Base-by-base conservation (phyloP, 2,113 vertebrate genomes). In the Leiothrix lutea region DNA sequence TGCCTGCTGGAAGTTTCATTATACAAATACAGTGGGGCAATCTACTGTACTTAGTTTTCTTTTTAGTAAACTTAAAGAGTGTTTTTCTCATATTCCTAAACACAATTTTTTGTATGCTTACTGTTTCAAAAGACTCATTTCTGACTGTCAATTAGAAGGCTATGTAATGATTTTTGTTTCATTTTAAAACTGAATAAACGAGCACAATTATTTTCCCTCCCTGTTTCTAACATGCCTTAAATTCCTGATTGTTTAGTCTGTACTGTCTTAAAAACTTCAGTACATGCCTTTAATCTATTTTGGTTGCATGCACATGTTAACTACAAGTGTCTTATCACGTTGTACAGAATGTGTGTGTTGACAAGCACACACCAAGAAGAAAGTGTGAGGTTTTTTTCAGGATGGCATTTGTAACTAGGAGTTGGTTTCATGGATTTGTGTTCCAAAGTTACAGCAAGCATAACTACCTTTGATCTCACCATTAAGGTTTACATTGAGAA, bases 211-310 rank as follows among this genome's bases (percentile, higher is more conserved):
- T 87, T 93, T 92, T 94, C 66, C 14, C 45, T 92, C 28, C 60
- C 88, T 66, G 85, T 91, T 93, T 94, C 71, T 92, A 92, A 86
- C 74, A 95, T 78, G 94, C 92, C 94, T 97, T 95, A 94, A 92
- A 93, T 88, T 90, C 51, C 48, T 77, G 62, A 64, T 70, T 96
- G 64, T 93, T 95, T 90, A 93, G 75, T 75, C 74, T 87, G 66
- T 85, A 72, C 25, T 87, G 89, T 77, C 38, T 88, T 70, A 48
- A 85, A 88, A 87, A 72, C 29, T 40, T 75, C 79, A 80, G 65
- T 48, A 94, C 88, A 77, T 90, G 90, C 85, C 88, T 96, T 94
- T 61, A 88, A 73, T 88, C 84, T 95, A n/a, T 92, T 95, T 85
- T 80, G 78, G 84, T 95, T 95, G 93, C 67, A 54, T 80, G 79